phyloP scores from a whole-genome alignment of 2,888 invertebrate species.

The Scelioninae gen. 1 region DNA sequence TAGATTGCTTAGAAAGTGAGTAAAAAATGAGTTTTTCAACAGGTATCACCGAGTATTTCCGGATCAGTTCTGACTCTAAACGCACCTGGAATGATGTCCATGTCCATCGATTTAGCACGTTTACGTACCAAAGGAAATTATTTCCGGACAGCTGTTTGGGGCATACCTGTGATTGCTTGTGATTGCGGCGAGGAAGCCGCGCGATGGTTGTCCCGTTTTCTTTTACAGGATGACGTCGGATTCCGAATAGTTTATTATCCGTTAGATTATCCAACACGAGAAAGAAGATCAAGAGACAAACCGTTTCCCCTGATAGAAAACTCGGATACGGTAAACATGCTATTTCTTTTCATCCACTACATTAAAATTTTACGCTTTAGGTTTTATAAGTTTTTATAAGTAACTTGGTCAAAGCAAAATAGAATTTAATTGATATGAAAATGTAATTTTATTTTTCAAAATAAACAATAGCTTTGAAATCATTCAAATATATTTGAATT shows the following conservation, averaged over 20 bases:
- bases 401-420: too few relatives aligned
- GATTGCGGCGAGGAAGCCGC: slow-evolving; percentile 90
- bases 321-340: slow-evolving; percentile 76
- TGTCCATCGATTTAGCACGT: slow-evolving; percentile 85
- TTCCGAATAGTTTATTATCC: slow-evolving; percentile 88
- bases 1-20: too few relatives aligned
- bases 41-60: slow-evolving; percentile 85
- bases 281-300: slow-evolving; percentile 77
- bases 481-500: too few relatives aligned
- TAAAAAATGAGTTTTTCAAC: too few relatives aligned
- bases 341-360: slow-evolving; percentile 24
- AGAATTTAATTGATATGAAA: too few relatives aligned
- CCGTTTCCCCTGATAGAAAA: slow-evolving; percentile 76
- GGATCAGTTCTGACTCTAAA: slow-evolving; percentile 86
- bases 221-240: slow-evolving; percentile 85
- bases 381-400: not conserved
- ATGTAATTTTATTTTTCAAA: too few relatives aligned
- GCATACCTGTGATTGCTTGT: slow-evolving; percentile 86
- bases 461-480: too few relatives aligned
- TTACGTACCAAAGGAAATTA: slow-evolving; percentile 80
- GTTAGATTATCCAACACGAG: slow-evolving; percentile 81
- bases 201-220: slow-evolving; percentile 89
- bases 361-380: not conserved
- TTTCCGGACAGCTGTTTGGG: slow-evolving; percentile 86
- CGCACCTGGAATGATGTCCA: slow-evolving; percentile 86